These are phyloP conservation scores for Pongo abelii DNA, from an alignment of 2,113 vertebrate species.

Conservation along the genomic window DNA sequence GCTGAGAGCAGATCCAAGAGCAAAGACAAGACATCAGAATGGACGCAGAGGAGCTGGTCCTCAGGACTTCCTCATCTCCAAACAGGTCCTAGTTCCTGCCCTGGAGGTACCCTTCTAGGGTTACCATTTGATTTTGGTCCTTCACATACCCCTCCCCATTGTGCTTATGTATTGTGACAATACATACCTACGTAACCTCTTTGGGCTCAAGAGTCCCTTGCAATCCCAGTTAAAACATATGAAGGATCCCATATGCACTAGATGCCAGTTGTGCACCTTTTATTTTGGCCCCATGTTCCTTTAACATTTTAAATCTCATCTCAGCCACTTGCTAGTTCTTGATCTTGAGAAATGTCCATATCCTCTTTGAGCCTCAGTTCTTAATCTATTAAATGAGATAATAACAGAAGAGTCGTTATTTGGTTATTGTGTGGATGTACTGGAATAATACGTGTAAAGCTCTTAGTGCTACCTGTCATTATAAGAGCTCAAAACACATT, in stretches of 20 bases:
- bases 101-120: not conserved
- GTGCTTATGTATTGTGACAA: not conserved
- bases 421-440: not conserved
- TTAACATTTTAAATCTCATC: not conserved
- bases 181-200: not conserved
- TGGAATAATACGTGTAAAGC: not conserved
- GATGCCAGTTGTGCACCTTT: not conserved
- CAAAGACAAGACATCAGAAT: not conserved
- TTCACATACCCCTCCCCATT: not conserved
- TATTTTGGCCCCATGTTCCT: not conserved
- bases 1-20: not conserved
- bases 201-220: not conserved
- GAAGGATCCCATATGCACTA: not conserved
- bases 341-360: not conserved
- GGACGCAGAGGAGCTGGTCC: not conserved
- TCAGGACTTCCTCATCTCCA: too few relatives aligned
- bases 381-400: not conserved
- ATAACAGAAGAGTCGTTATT: too few relatives aligned
- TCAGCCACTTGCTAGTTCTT: not conserved
- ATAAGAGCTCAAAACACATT: not conserved
- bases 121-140: not conserved
- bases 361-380: not conserved
- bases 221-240: not conserved
- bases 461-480: not conserved
- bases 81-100: not conserved